Base-by-base conservation (phyloP, 2,888 invertebrate species). In the Lasioglossum leucozonium region DNA sequence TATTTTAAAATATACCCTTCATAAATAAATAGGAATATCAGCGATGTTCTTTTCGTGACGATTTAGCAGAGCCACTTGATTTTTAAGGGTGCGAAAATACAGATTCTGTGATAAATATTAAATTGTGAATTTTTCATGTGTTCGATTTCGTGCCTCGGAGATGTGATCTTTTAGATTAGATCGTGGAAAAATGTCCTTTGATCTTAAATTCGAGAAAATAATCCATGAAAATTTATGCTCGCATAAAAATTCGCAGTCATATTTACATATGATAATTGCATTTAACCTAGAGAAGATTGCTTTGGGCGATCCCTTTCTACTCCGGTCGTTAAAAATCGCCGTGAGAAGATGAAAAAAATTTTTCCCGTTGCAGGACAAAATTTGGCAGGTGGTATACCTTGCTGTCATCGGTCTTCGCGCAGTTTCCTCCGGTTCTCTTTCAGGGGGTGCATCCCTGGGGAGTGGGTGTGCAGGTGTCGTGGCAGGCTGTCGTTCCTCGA, bases 361-460 rank as follows among this genome's bases (percentile, higher is more conserved):
- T 34, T 34, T 34, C 34, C 22, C 2, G 47, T 51, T 1, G 51
- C 18, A 10, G 51, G 10, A 67, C 3, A 51, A n/a, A 26, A 34
- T 10, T 4, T 16, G 18, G 4, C 22, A n/a, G 40, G 4, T 13
- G 37, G 22, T 81, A n/a, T n/a, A 89, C 94, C 95, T 94, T 13
- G 97, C 96, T 94, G 97, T 96, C 91, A 97, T 96, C 94, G 97
- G 96, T 95, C 97, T 96, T 95, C 97, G 96, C 94, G 96, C 96
- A 92, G 97, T 96, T 95, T 94, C 97, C 96, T 95, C 95, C 87
- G 93, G 95, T 95, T 92, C 97, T 96, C 93, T 95, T 95, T 95
- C 97, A 95, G 85, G 95, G 95, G 86, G 95, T 95, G 93, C 93
- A 95, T 95, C 93, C 94, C 95, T 91, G 92, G 89, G 91, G 94